These are phyloP conservation scores for Daktulosphaira vitifoliae DNA, from an alignment of 1,140 invertebrate genomes.

Conservation along the genomic window DNA sequence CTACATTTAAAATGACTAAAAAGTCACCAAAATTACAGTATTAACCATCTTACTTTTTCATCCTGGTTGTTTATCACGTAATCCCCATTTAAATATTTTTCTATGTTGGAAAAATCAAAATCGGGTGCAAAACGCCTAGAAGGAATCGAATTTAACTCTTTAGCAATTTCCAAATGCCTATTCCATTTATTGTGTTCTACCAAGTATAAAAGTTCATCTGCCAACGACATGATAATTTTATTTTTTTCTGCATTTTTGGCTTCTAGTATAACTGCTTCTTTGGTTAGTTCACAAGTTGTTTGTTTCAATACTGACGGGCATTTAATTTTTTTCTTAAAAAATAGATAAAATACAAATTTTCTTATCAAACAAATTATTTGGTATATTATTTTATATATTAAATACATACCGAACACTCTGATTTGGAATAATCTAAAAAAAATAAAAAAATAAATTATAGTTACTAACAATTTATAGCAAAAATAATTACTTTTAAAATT, in stretches of 20 bases:
- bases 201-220: constrained; percentile 34
- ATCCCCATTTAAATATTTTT: constrained; percentile 28
- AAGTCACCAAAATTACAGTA: too few species aligned
- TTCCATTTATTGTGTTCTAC: constrained; percentile 5
- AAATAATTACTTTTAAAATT: too few species aligned
- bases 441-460: neutral
- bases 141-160: neutral
- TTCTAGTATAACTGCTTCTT: constrained; percentile 31
- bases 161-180: neutral
- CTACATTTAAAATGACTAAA: too few species aligned
- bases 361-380: neutral
- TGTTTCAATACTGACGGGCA: neutral
- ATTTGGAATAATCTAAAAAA: neutral
- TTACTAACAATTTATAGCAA: too few species aligned
- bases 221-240: constrained; percentile 34
- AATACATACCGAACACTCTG: neutral
- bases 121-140: constrained; percentile 15
- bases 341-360: neutral
- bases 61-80: neutral
- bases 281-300: constrained; percentile 21
- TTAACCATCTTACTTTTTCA: constrained; percentile 16
- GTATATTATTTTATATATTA: too few species aligned
- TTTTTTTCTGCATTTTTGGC: constrained; percentile 35
- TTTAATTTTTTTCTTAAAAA: constrained; percentile 3
- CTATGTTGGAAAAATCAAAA: constrained; percentile 34